Conservation (phyloP, 2,797 vertebrate species). For the Merluccius polli region DNA sequence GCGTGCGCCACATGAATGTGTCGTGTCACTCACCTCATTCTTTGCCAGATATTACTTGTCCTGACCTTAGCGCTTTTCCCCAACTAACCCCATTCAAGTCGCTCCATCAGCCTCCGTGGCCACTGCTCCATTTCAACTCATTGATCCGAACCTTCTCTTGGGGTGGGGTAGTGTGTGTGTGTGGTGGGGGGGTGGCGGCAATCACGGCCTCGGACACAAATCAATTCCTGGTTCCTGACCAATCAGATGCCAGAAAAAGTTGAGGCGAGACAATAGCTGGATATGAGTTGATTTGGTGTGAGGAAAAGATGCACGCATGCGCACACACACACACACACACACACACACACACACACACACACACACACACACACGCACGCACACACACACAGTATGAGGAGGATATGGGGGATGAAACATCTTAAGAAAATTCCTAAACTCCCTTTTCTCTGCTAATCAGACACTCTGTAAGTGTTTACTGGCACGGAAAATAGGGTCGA, state of each 20-base stretch:
- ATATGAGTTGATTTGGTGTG: background rate
- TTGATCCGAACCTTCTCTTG: background rate
- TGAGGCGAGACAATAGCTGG: background rate
- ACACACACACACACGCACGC: too few relatives aligned
- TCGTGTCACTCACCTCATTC: background rate
- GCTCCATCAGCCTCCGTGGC: background rate
- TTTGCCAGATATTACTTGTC: background rate
- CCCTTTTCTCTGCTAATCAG: too few relatives aligned
- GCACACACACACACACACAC: too few relatives aligned
- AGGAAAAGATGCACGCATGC: background rate
- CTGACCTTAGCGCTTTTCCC: background rate
- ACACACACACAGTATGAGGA: too few relatives aligned
- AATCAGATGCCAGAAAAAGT: background rate
- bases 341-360: too few relatives aligned
- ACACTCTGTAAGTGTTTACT: too few relatives aligned
- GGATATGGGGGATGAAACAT: too few relatives aligned
- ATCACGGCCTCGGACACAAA: slow-evolving; percentile 2
- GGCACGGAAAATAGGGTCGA: too few relatives aligned
- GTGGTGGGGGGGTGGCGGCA: background rate
- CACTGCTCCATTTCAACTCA: background rate
- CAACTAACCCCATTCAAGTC: background rate
- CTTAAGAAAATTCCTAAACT: too few relatives aligned
- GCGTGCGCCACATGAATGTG: background rate
- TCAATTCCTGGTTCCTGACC: background rate
- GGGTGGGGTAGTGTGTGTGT: background rate